Conservation (phyloP, 2,888 invertebrate species). For the Agrochola lota region DNA sequence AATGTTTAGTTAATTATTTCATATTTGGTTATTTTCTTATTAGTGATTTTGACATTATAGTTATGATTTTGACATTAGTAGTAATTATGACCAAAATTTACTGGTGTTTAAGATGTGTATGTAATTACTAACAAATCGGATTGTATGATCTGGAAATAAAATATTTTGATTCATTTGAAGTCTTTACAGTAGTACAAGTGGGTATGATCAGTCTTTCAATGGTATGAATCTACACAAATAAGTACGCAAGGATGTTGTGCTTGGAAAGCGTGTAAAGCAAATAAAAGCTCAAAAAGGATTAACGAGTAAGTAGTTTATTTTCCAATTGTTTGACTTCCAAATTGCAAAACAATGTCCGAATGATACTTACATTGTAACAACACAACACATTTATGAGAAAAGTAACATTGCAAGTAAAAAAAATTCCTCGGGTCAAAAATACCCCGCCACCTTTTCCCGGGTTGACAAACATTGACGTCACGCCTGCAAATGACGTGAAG, state of each 20-base stretch:
- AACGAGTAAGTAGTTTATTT: neutral
- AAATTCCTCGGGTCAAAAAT: neutral
- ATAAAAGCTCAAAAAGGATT: neutral
- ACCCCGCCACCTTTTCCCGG: slow-evolving; percentile 10
- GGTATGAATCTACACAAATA: neutral
- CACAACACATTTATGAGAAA: neutral
- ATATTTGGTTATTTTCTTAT: too few species aligned
- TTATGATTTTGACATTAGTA: too few species aligned
- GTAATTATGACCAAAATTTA: too few species aligned
- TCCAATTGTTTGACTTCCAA: neutral
- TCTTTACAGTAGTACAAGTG: neutral
- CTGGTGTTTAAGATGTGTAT: too few species aligned
- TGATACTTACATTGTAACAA: neutral
- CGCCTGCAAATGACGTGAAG: slow-evolving; percentile 54
- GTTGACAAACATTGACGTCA: slow-evolving; percentile 50
- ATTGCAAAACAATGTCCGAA: too few species aligned
- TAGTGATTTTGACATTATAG: too few species aligned
- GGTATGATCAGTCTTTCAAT: neutral
- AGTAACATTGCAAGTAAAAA: neutral
- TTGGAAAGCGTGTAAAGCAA: neutral
- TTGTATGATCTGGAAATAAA: too few species aligned
- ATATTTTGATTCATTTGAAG: too few species aligned
- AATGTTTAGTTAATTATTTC: too few species aligned
- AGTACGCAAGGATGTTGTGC: neutral
- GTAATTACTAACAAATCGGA: too few species aligned